Percentiles rank a stretch among this genome's conserved stretches.
Evolutionary conservation across 2,888 invertebrate genomes (phyloP).

Genomic region (Vesta saturnalis): DNA sequence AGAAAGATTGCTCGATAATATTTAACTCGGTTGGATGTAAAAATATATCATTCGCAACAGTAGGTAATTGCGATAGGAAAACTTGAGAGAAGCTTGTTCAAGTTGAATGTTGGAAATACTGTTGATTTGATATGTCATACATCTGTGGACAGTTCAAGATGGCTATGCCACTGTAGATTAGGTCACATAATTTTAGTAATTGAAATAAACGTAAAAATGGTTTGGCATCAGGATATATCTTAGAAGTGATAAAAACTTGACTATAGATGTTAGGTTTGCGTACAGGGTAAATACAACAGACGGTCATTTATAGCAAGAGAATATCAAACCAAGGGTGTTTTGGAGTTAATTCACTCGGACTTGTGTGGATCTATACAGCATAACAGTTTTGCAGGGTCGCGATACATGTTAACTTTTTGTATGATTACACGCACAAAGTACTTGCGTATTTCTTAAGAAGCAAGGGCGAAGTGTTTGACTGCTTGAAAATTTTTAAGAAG

Average conservation of each 20-base stretch:
- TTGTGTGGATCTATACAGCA: neutral
- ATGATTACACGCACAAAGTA: no score
- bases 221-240: neutral
- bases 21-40: neutral
- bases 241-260: neutral
- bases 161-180: no score
- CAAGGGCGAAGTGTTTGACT: no score
- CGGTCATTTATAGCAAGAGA: neutral
- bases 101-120: neutral
- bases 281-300: neutral
- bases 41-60: neutral
- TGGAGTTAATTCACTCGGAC: neutral
- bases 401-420: neutral
- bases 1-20: neutral
- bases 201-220: no score
- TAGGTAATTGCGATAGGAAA: neutral
- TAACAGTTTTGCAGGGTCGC: neutral
- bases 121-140: neutral
- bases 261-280: neutral
- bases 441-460: no score
- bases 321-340: neutral
- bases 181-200: no score
- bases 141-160: no score
- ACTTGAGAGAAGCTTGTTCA: neutral
- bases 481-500: no score